Base-by-base conservation (phyloP, 2,113 vertebrate genomes). In the Nematolebias whitei region DNA sequence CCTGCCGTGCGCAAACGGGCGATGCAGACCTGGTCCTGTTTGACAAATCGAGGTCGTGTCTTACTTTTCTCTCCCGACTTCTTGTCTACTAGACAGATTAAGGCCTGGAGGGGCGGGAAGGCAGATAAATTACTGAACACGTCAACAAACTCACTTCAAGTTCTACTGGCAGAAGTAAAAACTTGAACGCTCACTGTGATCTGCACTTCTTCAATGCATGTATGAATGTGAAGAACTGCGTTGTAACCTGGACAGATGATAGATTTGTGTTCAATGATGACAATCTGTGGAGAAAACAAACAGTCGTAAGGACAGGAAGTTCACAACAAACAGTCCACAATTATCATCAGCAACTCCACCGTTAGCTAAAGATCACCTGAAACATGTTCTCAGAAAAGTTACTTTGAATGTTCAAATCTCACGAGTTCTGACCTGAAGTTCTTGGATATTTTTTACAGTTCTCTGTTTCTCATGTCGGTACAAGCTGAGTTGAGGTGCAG, bases 221-320 rank as follows among this genome's bases (percentile, higher is more conserved):
- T 98, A 83, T 99, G 97, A 85, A 99, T 98, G 91, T 99, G 97
- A 77, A 99, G 93, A 79, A 99, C 96, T 69, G 97, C 97, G 64
- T 99, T 98, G 84, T 99, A 99, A 86, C 97, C 97, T 54, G 97
- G 96, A 90, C 97, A 99, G 91, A 99, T 99, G 93, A 99, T 98
- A 85, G 97, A 99, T 90, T 98, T 99, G 93, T 98, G 97, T 93
- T 99, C 97, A 76, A 98, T 98, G 90, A 98, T 98, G 89, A 99
- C 96, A 80, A 98, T 98, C 96, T 99, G 78, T 40, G 22, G 23
- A 56, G 23, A 58, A 62, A 18, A 43, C 13, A 9, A 0, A 16
- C 3, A 45, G 7, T 5, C 16, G 26, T 45, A 0, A 43, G 54
- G 19, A 55, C 5, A 23, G 15, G 24, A n/a, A 5, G 1, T 13